Evolutionary conservation across 2,797 vertebrate species (phyloP).

Genomic region (Sebastes minor): DNA sequence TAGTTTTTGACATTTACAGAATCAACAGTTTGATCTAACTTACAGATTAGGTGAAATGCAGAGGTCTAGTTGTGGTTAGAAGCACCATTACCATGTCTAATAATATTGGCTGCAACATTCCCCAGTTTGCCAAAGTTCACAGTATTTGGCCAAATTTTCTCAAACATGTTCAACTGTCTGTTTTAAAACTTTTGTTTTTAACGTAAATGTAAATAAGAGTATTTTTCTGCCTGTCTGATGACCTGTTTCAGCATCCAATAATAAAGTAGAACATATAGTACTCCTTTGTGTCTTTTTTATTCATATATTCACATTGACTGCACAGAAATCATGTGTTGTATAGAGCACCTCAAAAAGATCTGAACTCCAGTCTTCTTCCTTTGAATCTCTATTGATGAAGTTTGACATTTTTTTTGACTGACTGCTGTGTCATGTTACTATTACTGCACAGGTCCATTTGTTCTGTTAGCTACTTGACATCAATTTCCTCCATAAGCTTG

Average conservation of each 20-base stretch:
- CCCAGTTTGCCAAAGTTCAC: conserved; percentile 56
- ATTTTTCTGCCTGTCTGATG: conserved; percentile 79
- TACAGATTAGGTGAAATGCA: neutral
- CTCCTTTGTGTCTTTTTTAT: neutral
- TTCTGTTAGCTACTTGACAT: neutral
- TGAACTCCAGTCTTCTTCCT: neutral
- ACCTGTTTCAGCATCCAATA: conserved; percentile 65
- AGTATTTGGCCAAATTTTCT: conserved; percentile 28
- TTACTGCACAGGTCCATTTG: neutral
- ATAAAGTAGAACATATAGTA: conserved; percentile 73
- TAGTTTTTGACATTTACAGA: neutral
- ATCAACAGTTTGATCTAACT: neutral
- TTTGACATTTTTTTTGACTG: neutral
- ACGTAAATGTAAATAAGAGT: conserved; percentile 82
- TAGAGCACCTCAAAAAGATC: neutral
- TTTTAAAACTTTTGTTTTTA: conserved; percentile 47
- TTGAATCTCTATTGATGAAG: neutral
- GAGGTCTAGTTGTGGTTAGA: neutral
- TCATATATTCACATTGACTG: neutral
- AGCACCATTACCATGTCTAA: neutral
- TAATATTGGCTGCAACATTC: neutral
- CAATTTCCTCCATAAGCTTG: neutral
- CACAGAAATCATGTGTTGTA: neutral
- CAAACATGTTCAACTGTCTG: conserved; percentile 26
- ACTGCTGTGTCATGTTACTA: neutral